Evolutionary conservation across 1,140 invertebrate genomes (phyloP), one percentile per base, ranked within the genome.

Genomic region (Lepidurus couesii): DNA sequence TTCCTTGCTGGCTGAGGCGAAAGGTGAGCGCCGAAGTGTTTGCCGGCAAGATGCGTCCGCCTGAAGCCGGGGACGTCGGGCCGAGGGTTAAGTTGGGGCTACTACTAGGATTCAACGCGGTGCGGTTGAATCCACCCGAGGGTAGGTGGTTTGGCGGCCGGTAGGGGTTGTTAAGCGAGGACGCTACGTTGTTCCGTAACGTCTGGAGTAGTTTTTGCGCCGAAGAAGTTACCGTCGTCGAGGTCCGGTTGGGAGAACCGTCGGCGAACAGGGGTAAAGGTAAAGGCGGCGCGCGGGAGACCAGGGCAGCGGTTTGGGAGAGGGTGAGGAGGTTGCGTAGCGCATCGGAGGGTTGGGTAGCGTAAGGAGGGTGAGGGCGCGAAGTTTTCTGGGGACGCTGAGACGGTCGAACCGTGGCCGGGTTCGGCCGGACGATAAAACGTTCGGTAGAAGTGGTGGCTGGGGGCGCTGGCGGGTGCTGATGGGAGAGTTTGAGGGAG

Each of bases 261-360:
- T 65, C 53, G 21, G 4, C 2, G 3, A 65, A 65, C 4, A 42
- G 34, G 7, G 75, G 47, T 42, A 34, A 13, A 7, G 75, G 47
- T 42, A 34, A 13, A 34, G 75, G 75, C 24, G 43, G 43, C 34
- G 75, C 34, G 24, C 73, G 74, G 7, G 78, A 44, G 24, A 79
- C 78, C 13, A 79, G 34, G 1, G 78, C 73, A 1, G 73, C 78
- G 0, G 78, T 79, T 44, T 75, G 78, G 21, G 78, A 79, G 16
- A 79, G 73, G 7, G 78, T 79, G 9, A 79, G 65, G 7, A 79
- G 73, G 34, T 79, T 79, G 24, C 78, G 65, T 75, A 79, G 47
- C 11, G 78, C 74, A 45, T 79, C 78, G 6, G 78, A 44, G 44
- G 34, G 78, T 24, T 79, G 77, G 24, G 21, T 76, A 34, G 24